Conservation (phyloP, 2,888 invertebrate species). For the Acleris emargana region DNA sequence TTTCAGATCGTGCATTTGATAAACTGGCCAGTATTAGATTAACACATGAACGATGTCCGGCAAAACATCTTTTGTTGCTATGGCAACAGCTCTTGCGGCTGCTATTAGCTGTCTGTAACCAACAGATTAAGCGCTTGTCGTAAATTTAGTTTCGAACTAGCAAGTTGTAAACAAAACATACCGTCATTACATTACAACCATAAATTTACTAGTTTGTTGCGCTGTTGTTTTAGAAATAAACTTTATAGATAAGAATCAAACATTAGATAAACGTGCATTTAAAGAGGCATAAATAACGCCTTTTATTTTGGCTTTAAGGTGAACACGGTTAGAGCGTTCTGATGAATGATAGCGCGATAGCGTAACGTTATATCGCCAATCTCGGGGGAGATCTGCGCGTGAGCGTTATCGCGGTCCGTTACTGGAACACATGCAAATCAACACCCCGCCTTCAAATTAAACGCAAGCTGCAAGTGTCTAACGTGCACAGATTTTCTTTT, state of each 20-base stretch:
- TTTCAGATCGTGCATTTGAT: conserved; percentile 22
- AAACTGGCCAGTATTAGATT: conserved; percentile 5
- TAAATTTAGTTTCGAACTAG: background rate
- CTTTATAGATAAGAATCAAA: conserved; percentile 17
- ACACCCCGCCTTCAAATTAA: conserved; percentile 48
- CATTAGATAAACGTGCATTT: conserved; percentile 25
- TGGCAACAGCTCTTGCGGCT: background rate
- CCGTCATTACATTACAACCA: background rate
- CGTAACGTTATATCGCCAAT: conserved; percentile 54
- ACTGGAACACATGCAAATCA: conserved; percentile 66
- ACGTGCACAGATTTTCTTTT: conserved; percentile 1
- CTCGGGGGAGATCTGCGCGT: conserved; percentile 59
- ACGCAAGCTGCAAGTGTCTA: conserved; percentile 18
- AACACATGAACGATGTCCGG: background rate
- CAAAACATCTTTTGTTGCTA: background rate
- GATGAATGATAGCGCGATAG: conserved; percentile 52
- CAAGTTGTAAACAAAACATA: background rate
- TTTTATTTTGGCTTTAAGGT: conserved; percentile 53
- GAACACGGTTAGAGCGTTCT: conserved; percentile 53
- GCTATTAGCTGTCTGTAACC: background rate
- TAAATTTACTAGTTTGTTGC: conserved; percentile 5
- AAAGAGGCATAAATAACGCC: conserved; percentile 47
- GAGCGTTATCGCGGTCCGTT: conserved; percentile 58
- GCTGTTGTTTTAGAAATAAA: background rate
- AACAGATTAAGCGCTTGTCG: background rate